These are phyloP conservation scores for Colinus virginianus DNA, from an alignment of 2,113 vertebrate species.

Conservation along the genomic window DNA sequence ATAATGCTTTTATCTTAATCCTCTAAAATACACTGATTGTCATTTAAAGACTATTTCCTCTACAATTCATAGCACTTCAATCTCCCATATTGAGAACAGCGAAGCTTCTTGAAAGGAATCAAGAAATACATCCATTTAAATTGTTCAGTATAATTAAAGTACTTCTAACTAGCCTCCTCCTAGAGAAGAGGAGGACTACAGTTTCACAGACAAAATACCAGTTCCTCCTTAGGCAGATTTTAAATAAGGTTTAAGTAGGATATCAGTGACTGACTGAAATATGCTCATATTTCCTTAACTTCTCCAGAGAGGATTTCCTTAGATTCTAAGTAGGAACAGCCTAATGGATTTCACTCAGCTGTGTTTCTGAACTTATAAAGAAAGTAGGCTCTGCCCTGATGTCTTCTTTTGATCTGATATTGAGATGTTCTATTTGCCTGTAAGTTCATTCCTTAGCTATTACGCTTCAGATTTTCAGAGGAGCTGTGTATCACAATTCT, in stretches of 20 bases:
- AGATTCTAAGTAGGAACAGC: background rate
- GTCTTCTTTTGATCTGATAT: background rate
- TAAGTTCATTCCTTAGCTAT: background rate
- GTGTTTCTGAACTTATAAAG: background rate
- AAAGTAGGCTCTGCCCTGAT: background rate
- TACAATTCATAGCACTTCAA: background rate
- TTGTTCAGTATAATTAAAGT: conserved; percentile 32
- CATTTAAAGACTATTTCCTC: conserved; percentile 19
- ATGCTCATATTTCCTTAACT: background rate
- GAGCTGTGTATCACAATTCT: background rate
- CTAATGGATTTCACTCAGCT: background rate
- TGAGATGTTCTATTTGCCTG: background rate
- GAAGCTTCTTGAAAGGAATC: conserved; percentile 14
- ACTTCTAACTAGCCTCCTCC: conserved; percentile 16
- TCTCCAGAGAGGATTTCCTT: conserved; percentile 27
- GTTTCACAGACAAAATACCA: background rate
- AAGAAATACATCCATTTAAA: conserved; percentile 29
- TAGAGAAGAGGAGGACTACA: conserved; percentile 4
- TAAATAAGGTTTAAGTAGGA: conserved; percentile 39
- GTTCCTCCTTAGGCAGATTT: background rate
- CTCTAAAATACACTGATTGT: conserved; percentile 12
- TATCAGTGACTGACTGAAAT: conserved; percentile 34
- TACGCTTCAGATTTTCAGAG: background rate
- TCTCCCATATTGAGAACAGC: conserved; percentile 18
- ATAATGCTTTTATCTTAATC: conserved; percentile 24